These are phyloP conservation scores for Cuniculus paca DNA, from an alignment of 2,797 vertebrate species.

Conservation along the genomic window DNA sequence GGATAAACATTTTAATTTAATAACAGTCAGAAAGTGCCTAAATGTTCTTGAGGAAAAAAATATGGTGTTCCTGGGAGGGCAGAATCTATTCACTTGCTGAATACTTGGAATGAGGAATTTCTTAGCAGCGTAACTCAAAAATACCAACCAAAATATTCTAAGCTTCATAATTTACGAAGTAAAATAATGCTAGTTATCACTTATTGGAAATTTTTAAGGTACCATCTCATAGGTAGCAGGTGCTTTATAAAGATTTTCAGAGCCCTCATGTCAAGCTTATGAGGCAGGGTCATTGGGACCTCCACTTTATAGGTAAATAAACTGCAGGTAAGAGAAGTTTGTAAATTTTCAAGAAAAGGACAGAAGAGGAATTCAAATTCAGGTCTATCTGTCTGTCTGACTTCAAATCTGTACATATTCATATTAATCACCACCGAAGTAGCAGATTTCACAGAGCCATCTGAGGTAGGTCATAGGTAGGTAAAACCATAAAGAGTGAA, in stretches of 20 bases:
- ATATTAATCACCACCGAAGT: neutral
- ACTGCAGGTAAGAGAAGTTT: neutral
- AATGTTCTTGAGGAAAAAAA: constrained; percentile 78
- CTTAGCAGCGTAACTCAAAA: constrained; percentile 14
- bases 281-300: neutral
- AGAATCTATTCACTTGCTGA: constrained; percentile 51
- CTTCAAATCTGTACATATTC: neutral
- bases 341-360: neutral
- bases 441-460: neutral
- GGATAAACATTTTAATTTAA: constrained; percentile 86
- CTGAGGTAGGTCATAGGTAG: neutral
- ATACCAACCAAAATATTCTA: neutral
- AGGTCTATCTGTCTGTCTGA: neutral
- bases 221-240: neutral
- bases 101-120: constrained; percentile 13
- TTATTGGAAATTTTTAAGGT: neutral
- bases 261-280: neutral
- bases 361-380: neutral
- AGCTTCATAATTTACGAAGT: neutral
- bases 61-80: constrained; percentile 53
- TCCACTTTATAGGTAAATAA: neutral
- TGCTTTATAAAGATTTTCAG: neutral
- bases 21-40: constrained; percentile 82
- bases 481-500: neutral
- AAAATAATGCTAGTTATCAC: neutral